A percentile compares a stretch with the other conserved stretches of the same genome.
Evolutionary conservation across 2,113 vertebrate species (phyloP).

Genomic region (Cisticola juncidis): DNA sequence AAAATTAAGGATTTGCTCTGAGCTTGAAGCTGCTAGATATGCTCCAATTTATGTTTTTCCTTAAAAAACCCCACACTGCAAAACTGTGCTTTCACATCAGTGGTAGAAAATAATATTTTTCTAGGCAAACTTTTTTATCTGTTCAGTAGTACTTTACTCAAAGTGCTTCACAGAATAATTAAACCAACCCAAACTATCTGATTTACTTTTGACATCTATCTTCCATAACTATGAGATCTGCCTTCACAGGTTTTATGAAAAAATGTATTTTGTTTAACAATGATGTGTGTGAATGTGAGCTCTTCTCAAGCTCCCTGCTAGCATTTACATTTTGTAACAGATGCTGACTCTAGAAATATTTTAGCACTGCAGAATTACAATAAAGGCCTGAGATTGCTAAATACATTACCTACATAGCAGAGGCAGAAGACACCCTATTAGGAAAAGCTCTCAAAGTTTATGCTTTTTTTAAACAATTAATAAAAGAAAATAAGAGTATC

Average conservation of each 20-base stretch:
- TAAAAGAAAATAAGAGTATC: not conserved
- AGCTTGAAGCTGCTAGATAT: not conserved
- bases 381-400: not conserved
- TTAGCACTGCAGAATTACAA: not conserved
- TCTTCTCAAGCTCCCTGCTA: not conserved
- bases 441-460: not conserved
- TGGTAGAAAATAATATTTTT: not conserved
- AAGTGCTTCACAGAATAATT: not conserved
- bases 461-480: not conserved
- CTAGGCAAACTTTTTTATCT: not conserved
- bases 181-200: not conserved
- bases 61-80: not conserved
- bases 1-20: not conserved
- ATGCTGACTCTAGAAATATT: not conserved
- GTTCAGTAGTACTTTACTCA: not conserved
- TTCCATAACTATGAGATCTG: not conserved
- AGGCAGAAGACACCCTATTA: not conserved
- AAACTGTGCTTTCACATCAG: not conserved
- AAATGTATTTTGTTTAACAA: not conserved
- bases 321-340: not conserved
- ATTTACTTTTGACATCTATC: not conserved
- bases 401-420: not conserved
- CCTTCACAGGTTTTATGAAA: not conserved
- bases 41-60: not conserved
- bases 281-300: not conserved